Conservation (phyloP, 2,113 vertebrate species). For the Ailurus styani region DNA sequence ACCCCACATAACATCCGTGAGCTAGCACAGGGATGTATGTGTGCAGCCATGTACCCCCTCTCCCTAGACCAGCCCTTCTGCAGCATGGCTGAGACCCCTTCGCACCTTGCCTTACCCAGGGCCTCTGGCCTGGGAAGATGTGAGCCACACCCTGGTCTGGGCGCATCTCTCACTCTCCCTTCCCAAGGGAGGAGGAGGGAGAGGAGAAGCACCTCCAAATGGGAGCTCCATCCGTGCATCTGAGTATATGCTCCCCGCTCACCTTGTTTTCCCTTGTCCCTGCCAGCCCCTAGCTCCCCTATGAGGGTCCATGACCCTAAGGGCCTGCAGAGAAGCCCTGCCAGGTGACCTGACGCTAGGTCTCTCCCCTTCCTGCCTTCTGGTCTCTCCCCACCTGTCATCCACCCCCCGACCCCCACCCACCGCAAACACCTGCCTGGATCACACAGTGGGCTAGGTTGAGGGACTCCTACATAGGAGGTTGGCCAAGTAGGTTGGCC, state of each 20-base stretch:
- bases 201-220: background rate
- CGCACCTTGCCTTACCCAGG: background rate
- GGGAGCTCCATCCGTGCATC: background rate
- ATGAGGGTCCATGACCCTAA: background rate
- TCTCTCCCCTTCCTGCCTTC: background rate
- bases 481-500: background rate
- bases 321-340: background rate
- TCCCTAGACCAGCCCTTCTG: background rate
- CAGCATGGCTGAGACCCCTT: background rate
- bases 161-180: background rate
- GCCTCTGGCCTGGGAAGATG: background rate
- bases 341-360: background rate
- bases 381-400: background rate
- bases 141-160: background rate
- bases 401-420: background rate
- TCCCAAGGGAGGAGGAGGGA: background rate
- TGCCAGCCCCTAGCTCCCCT: background rate
- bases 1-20: background rate
- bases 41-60: background rate
- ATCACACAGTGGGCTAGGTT: background rate
- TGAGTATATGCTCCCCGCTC: background rate
- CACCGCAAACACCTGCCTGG: background rate
- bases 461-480: background rate
- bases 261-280: background rate
- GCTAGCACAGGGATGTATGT: background rate